Conservation (phyloP, 2,113 vertebrate genomes). For the Epinephelus moara region DNA sequence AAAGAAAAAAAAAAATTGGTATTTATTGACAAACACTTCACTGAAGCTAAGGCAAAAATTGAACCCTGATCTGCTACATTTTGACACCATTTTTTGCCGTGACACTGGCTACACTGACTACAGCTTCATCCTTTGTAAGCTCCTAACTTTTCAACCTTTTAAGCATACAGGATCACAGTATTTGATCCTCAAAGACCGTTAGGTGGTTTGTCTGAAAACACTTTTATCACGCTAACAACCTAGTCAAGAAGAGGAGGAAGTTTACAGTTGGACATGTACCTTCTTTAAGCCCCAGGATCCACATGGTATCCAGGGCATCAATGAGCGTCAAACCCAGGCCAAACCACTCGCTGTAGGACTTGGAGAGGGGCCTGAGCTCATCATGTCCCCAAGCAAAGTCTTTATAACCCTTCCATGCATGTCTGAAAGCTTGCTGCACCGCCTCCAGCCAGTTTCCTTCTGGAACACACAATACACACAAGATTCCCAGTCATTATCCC, state of each 20-base stretch:
- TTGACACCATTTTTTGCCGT: no score
- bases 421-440: constrained; percentile 90
- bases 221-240: background rate
- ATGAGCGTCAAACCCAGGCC: constrained; percentile 94
- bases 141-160: no score
- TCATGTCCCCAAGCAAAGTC: constrained; percentile 95
- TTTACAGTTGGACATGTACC: constrained; percentile 77
- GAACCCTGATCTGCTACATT: no score
- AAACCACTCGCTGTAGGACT: constrained; percentile 94
- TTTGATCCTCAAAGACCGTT: no score
- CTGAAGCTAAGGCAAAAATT: no score
- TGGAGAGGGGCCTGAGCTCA: constrained; percentile 93
- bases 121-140: no score
- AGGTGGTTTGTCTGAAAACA: no score
- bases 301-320: constrained; percentile 96
- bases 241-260: background rate
- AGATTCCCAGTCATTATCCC: background rate
- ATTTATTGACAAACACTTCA: no score
- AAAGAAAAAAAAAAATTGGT: no score
- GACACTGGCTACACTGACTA: no score
- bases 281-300: constrained; percentile 92
- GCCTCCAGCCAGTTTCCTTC: constrained; percentile 79
- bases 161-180: no score
- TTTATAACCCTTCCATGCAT: constrained; percentile 93
- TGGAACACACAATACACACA: constrained; percentile 36